phyloP scores from a whole-genome alignment of 2,113 vertebrate species.

The Parus major region DNA sequence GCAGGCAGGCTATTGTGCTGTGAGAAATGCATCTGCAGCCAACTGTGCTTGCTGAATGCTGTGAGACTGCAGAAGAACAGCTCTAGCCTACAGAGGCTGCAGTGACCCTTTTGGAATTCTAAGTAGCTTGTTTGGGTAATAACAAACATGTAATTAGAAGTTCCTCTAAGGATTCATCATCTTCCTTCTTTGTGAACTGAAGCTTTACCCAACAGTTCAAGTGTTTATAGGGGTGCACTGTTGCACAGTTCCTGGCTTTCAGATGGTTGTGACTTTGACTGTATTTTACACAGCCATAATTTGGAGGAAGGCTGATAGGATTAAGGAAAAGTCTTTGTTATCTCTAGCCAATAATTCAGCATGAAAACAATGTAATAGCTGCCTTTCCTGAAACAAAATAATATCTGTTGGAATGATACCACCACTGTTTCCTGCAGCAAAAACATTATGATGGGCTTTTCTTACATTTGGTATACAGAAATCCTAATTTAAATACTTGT shows the following conservation, averaged over 20 bases:
- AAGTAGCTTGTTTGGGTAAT: slow-evolving; percentile 11
- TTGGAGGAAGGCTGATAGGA: not conserved
- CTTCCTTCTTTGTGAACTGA: not conserved
- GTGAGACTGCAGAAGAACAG: not conserved
- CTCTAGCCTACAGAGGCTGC: not conserved
- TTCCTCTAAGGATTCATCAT: not conserved
- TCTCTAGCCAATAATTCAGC: not conserved
- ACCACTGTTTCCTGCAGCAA: not conserved
- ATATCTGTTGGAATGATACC: not conserved
- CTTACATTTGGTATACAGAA: not conserved
- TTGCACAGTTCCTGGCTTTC: not conserved
- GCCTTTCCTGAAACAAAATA: slow-evolving; percentile 1
- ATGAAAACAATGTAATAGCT: not conserved
- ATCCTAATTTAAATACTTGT: not conserved
- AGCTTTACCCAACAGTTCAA: not conserved
- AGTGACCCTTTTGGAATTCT: not conserved
- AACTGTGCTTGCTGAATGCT: not conserved
- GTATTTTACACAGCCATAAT: not conserved
- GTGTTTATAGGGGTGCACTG: not conserved
- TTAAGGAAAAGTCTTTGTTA: slow-evolving; percentile 22
- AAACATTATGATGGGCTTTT: not conserved
- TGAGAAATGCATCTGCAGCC: slow-evolving; percentile 55
- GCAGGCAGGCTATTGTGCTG: not conserved
- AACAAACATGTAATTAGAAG: not conserved
- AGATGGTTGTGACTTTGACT: not conserved